Conservation (phyloP, 2,888 invertebrate species). For the Hemaris fuciformis region DNA sequence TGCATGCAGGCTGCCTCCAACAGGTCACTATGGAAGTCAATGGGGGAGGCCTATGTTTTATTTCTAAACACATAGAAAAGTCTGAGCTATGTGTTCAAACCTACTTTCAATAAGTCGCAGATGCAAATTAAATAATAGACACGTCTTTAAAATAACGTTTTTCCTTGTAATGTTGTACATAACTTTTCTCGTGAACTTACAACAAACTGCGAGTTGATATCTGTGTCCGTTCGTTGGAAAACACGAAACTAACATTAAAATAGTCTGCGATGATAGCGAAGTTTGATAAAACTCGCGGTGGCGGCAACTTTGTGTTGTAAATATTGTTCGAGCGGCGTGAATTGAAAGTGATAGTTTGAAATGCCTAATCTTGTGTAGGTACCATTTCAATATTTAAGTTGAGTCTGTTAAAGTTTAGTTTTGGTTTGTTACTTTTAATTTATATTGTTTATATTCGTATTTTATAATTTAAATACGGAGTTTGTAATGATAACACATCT, state of each 20-base stretch:
- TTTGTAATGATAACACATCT: too few relatives aligned
- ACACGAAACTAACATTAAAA: conserved; percentile 34
- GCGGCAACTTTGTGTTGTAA: conserved; percentile 22
- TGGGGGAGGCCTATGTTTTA: too few relatives aligned
- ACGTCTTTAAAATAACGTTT: not conserved
- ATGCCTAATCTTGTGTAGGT: not conserved
- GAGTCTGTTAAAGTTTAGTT: not conserved
- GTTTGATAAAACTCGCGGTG: conserved; percentile 38
- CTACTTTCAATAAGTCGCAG: not conserved
- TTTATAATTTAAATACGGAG: too few relatives aligned
- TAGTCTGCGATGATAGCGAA: conserved; percentile 39
- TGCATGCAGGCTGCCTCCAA: too few relatives aligned
- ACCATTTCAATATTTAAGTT: conserved; percentile 19
- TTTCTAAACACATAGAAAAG: too few relatives aligned
- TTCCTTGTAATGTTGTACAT: not conserved
- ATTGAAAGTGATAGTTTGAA: conserved; percentile 17
- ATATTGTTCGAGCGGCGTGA: conserved; percentile 16
- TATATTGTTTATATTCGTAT: not conserved
- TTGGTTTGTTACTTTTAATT: not conserved
- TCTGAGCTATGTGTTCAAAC: not conserved
- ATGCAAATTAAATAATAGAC: not conserved
- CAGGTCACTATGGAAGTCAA: too few relatives aligned
- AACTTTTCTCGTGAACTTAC: conserved; percentile 30
- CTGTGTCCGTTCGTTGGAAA: conserved; percentile 30
- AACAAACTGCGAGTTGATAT: conserved; percentile 36